Conservation (phyloP, 1,140 invertebrate species). For the Pararge aegeria region DNA sequence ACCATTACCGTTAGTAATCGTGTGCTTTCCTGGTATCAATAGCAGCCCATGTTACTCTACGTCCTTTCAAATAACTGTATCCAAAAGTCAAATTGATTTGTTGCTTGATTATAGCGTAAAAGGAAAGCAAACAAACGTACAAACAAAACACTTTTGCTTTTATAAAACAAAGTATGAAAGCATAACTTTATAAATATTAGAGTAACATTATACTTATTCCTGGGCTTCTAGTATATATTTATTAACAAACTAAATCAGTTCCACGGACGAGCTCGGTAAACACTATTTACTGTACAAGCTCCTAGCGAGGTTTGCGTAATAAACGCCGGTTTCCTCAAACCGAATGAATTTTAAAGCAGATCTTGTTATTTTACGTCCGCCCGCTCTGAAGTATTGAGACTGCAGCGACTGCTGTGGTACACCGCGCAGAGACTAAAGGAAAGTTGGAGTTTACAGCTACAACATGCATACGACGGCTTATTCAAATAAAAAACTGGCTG, state of each 20-base stretch:
- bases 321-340: neutral
- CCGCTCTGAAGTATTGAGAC: neutral
- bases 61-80: too few species aligned
- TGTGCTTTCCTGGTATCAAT: too few species aligned
- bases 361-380: constrained; percentile 4
- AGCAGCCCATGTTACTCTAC: too few species aligned
- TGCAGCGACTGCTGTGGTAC: neutral
- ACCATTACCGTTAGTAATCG: too few species aligned
- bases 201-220: too few species aligned
- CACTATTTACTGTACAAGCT: neutral
- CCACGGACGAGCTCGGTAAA: neutral
- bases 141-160: neutral
- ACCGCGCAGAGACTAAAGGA: neutral
- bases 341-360: constrained; percentile 7
- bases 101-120: neutral
- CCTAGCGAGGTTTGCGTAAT: neutral
- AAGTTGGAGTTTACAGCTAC: too few species aligned
- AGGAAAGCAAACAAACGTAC: too few species aligned
- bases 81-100: too few species aligned
- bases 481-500: too few species aligned
- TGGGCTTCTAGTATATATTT: too few species aligned
- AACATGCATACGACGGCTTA: too few species aligned
- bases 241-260: neutral
- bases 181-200: neutral
- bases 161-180: neutral